Base-by-base conservation (phyloP, 2,797 vertebrate species). In the Neostethus bicornis region DNA sequence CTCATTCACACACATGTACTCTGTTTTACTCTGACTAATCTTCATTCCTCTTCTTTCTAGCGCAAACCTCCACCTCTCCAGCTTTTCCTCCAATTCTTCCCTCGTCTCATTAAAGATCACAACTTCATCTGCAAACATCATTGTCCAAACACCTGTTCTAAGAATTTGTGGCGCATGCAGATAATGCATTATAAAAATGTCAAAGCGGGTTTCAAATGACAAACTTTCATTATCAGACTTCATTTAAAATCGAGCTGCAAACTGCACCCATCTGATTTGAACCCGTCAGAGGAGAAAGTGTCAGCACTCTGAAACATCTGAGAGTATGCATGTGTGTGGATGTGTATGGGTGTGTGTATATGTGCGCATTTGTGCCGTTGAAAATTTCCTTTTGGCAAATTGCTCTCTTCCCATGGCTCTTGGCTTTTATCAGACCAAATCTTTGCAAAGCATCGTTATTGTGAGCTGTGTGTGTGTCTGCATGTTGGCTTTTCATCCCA, bases 321-420 rank as follows among this genome's bases (percentile, higher is more conserved):
- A n/a, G n/a, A n/a, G n/a, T n/a, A n/a, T n/a, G n/a, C n/a, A n/a
- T n/a, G n/a, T n/a, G n/a, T n/a, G 20, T 35, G 28, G 35, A 12
- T 2, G 34, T 35, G 26, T 24, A 19, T 7, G 10, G 16, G 25
- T 1, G 31, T 5, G 26, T 48, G 50, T 28, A 31, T 12, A 23
- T 20, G 7, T 53, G 17, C 69, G 19, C 45, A n/a, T 70, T 50
- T 66, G 52, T 67, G 59, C 43, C 45, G 51, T 58, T 51, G 49
- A 73, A 66, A 67, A 53, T 66, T 54, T 49, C 59, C 59, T n/a
- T 60, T 52, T 76, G 62, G 70, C 59, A 72, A 70, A 77, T 54
- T 76, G 60, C 34, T 83, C 53, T 77, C 51, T 71, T 77, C 59
- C 47, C 66, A 77, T 80, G 69, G 64, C 73, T 79, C 69, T 73